Evolutionary conservation across 1,140 invertebrate genomes (phyloP), one percentile per base, ranked within the genome.

Genomic region (Pseudobourletiella spinata): DNA sequence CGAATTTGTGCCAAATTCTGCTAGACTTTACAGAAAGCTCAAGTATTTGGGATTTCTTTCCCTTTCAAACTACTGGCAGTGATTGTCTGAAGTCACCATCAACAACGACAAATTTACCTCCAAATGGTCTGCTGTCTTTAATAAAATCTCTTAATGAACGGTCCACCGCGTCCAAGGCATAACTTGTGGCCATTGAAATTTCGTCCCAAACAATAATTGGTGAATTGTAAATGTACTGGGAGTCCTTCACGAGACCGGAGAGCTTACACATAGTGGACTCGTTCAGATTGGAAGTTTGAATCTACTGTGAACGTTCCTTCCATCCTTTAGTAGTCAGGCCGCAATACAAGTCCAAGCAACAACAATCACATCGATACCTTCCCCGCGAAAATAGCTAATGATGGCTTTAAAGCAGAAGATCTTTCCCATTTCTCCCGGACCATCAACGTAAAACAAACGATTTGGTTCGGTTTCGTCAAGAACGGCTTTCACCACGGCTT

Each of bases 401-500:
- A 60, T 3, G 22, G 46, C 54, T 11, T 44, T 55, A 29, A 32
- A 57, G 2, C 63, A 18, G 18, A 63, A 59, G 1, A 51, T 66
- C 59, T 66, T 66, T 35, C 61, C 65, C 26, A 43, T 59, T 42
- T 61, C 64, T 61, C 28, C 55, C 22, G 58, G 58, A 4, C 26
- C 58, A 15, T 57, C 52, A 1, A 65, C n/a, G 16, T 52, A 35
- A 42, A 30, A 56, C n/a, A 52, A 75, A 80, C 22, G 79, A 76
- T 28, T 78, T 78, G 56, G 81, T 81, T 61, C 77, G 78, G 28
- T 78, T 80, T 57, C 78, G 79, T 57, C 78, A 79, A 43, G 79
- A 66, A 6, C 77, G 75, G 14, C 14, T 15, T 14, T 22, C 14
- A 48, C 22, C 22, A 48, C 22, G 14, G 8, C 6, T 8, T 48